Conservation (phyloP, 1,140 invertebrate species). For the Hydropsyche tenuis region DNA sequence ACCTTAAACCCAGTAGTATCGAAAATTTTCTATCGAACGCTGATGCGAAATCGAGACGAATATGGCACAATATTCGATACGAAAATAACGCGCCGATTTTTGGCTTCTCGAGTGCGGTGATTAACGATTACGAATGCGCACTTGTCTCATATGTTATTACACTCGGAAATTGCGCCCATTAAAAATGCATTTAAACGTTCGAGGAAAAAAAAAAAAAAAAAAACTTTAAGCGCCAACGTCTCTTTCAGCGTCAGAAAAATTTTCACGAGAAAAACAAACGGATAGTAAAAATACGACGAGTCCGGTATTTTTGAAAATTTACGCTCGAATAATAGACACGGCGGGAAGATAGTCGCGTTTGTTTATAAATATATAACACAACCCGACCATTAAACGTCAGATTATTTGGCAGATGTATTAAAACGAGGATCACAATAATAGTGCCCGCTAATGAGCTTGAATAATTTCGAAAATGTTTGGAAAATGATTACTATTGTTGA, state of each 20-base stretch:
- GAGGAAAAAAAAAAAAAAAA: background rate
- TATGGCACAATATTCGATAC: no score
- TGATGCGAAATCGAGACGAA: background rate
- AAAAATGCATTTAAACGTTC: background rate
- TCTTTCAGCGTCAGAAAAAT: no score
- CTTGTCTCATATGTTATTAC: no score
- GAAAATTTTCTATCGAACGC: background rate
- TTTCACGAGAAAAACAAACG: background rate
- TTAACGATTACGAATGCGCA: slow-evolving; percentile 3
- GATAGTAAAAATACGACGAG: background rate
- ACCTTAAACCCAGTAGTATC: background rate
- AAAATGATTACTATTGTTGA: background rate
- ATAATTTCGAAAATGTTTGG: background rate
- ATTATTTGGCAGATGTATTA: slow-evolving; percentile 17
- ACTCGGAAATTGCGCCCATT: no score
- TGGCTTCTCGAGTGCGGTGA: background rate
- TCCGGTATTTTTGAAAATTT: background rate
- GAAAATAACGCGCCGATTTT: slow-evolving; percentile 12
- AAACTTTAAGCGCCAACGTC: no score
- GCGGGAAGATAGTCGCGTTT: background rate
- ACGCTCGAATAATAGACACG: background rate
- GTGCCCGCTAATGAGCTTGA: background rate
- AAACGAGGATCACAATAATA: background rate
- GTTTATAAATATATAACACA: background rate
- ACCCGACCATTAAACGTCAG: background rate